phyloP scores from a whole-genome alignment of 1,140 invertebrate species.

The Calycopis cecrops region DNA sequence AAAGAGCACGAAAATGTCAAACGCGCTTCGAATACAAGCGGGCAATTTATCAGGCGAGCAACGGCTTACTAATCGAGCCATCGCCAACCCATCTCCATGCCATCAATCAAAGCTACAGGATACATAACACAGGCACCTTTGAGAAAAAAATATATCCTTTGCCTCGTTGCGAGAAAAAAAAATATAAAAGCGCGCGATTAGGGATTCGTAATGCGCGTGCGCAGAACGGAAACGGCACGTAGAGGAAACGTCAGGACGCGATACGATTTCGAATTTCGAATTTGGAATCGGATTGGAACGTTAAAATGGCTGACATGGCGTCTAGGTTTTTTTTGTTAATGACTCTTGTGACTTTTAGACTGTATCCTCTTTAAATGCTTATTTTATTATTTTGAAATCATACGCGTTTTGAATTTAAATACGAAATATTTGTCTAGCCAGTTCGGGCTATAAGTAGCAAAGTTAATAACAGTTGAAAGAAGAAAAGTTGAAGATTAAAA shows the following conservation, averaged over 20 bases:
- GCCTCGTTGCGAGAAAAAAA: conserved; percentile 31
- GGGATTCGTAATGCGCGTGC: conserved; percentile 58
- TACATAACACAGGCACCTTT: conserved; percentile 45
- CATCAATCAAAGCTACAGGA: conserved; percentile 68
- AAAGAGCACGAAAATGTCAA: too few species aligned
- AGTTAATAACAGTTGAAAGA: too few species aligned
- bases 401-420: too few species aligned
- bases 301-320: conserved; percentile 51
- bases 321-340: conserved; percentile 55
- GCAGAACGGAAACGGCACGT: conserved; percentile 67
- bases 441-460: too few species aligned
- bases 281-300: conserved; percentile 57
- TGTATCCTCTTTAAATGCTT: too few species aligned
- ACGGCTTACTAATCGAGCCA: conserved; percentile 34
- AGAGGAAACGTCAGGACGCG: conserved; percentile 72
- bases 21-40: conserved; percentile 43
- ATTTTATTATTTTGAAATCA: too few species aligned
- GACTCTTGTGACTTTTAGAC: conserved; percentile 10
- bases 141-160: conserved; percentile 45
- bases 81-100: conserved; percentile 45
- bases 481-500: too few species aligned
- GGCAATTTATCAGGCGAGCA: conserved; percentile 47
- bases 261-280: conserved; percentile 70
- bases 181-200: conserved; percentile 60
- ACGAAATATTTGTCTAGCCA: too few species aligned